Conservation (phyloP, 2,113 vertebrate species). For the Oncorhynchus keta region DNA sequence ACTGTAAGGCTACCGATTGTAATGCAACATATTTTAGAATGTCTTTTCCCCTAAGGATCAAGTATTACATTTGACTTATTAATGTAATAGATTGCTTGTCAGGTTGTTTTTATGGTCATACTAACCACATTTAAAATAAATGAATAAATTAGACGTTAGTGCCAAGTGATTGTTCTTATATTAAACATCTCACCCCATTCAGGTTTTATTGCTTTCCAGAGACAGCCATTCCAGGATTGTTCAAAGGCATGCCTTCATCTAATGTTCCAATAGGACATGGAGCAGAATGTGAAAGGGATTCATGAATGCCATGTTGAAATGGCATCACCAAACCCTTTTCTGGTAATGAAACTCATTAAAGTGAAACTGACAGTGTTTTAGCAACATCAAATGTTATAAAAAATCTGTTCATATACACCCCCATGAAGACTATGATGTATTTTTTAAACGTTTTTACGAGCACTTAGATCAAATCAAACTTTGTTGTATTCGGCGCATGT, state of each 20-base stretch:
- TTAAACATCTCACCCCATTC: background rate
- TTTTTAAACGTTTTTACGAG: too few relatives aligned
- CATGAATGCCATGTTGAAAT: background rate
- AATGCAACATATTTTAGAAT: background rate
- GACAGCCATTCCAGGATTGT: background rate
- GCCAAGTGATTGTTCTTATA: constrained; percentile 26
- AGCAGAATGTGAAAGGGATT: background rate
- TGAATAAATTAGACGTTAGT: constrained; percentile 33
- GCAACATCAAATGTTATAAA: too few relatives aligned
- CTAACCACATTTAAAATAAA: constrained; percentile 14
- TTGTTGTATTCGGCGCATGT: too few relatives aligned
- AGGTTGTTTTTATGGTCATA: constrained; percentile 14
- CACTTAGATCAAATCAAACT: too few relatives aligned
- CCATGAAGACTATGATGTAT: too few relatives aligned
- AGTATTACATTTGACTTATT: constrained; percentile 22
- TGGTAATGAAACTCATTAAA: background rate
- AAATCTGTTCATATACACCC: too few relatives aligned
- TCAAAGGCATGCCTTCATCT: too few relatives aligned
- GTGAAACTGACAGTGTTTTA: too few relatives aligned
- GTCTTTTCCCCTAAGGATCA: constrained; percentile 2
- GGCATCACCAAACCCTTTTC: too few relatives aligned
- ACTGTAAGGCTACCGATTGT: background rate
- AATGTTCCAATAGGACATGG: background rate
- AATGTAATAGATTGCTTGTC: constrained; percentile 35
- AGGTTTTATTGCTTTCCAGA: constrained; percentile 7